Conservation (phyloP, 2,888 invertebrate species). For the Scrobipalpa atriplicella region DNA sequence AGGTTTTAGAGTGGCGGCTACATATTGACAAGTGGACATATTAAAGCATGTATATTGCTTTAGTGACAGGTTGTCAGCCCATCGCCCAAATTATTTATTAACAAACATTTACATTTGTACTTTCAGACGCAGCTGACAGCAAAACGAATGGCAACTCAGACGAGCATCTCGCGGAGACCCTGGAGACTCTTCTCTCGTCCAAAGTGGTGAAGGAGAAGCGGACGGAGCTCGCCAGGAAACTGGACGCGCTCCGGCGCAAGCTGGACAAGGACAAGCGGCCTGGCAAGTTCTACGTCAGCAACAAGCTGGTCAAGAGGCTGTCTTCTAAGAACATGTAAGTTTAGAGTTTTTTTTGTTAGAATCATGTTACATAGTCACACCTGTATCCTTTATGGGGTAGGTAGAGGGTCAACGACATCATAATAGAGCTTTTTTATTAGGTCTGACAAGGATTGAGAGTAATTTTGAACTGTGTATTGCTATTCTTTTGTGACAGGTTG, state of each 20-base stretch:
- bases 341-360: not conserved
- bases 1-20: no score
- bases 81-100: no score
- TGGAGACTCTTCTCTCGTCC: conserved; percentile 90
- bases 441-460: no score
- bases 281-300: conserved; percentile 88
- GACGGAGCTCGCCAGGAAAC: conserved; percentile 92
- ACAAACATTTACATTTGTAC: not conserved
- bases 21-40: no score
- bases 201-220: conserved; percentile 93
- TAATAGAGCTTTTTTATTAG: no score
- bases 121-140: conserved; percentile 46
- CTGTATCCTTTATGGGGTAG: no score
- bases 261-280: conserved; percentile 90
- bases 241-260: conserved; percentile 91
- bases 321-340: conserved; percentile 84
- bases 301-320: conserved; percentile 88
- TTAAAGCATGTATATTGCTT: no score
- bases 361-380: no score
- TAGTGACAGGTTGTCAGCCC: no score
- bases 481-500: no score
- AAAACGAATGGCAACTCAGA: conserved; percentile 70
- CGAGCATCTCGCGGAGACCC: conserved; percentile 88
- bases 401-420: no score
- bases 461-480: no score